Evolutionary conservation across 2,797 vertebrate genomes (phyloP), one percentile per base, ranked within the genome.

Genomic region (Epinephelus awoara): DNA sequence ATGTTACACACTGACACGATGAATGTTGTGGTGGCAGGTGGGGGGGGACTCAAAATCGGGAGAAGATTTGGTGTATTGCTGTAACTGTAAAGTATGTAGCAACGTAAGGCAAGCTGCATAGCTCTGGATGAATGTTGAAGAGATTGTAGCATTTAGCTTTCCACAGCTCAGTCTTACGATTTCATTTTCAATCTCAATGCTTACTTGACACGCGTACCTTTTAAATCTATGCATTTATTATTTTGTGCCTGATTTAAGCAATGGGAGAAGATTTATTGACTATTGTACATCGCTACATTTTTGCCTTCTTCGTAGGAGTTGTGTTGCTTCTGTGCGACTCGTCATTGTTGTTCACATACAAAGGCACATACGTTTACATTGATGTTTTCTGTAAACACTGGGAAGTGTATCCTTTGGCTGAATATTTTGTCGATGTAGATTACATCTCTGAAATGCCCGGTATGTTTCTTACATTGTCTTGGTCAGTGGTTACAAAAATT

Each of bases 201-300:
- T 80, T 47, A 77, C 66, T 69, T 66, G 49, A 72, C 61, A 64
- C 50, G 0, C 58, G 14, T 82, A 67, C 42, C n/a, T 79, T 79
- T 66, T 54, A 42, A 76, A 78, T 79, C 74, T 89, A 85, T 90
- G 86, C 89, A 91, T 89, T 81, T 63, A 68, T 84, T 85, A 76
- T 75, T 75, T 80, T 75, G 80, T 91, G 79, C 82, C 84, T 86
- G 57, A 82, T 75, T 76, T 67, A 52, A 81, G 72, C 59, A 57
- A 38, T 58, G 40, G 38, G 29, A 76, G 15, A 58, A 68, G 8
- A 34, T 25, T 56, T 54, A 42, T 18, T 73, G 17, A 51, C 75
- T 38, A 46, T 56, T 82, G 27, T 51, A 47, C 64, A 59, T 76
- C 2, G 5, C 11, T 72, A 29, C 18, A 52, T 82, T 14, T 66